These are phyloP conservation scores for Rhodophaea formosa DNA, from an alignment of 2,888 invertebrate species.

Conservation along the genomic window DNA sequence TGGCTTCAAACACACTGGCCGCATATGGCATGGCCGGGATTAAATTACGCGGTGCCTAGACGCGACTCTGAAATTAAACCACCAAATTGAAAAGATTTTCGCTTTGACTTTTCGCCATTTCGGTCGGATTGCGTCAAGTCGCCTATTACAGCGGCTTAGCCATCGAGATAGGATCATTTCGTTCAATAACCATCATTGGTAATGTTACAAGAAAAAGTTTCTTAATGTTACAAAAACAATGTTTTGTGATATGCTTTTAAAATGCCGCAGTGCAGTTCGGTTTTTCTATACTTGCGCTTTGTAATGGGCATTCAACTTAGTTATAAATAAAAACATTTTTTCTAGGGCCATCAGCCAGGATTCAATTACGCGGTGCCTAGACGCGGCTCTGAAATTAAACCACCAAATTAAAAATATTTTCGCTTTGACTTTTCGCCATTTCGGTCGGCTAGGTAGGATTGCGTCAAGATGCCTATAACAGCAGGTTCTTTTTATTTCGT, in stretches of 20 bases:
- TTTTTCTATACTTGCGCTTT: no score
- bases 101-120: conserved; percentile 6
- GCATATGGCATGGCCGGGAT: no score
- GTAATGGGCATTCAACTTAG: no score
- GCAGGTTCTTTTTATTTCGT: no score
- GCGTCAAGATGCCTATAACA: not conserved
- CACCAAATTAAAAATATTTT: conserved; percentile 26
- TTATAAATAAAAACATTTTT: no score
- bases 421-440: conserved; percentile 7
- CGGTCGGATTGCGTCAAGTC: not conserved
- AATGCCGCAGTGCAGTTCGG: no score
- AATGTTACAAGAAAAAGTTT: no score
- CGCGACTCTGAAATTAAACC: conserved; percentile 44
- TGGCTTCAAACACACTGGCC: no score
- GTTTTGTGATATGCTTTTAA: no score
- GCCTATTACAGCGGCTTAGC: not conserved
- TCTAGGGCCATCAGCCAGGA: conserved; percentile 42
- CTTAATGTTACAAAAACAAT: no score
- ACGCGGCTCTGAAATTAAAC: conserved; percentile 45
- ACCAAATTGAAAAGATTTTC: conserved; percentile 25
- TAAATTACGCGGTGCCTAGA: conserved; percentile 55
- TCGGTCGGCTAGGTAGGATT: not conserved
- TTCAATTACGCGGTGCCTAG: conserved; percentile 55
- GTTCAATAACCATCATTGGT: no score
- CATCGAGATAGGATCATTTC: no score